Evolutionary conservation across 2,113 vertebrate genomes (phyloP), one percentile per base, ranked within the genome.

Genomic region (Ictidomys tridecemlineatus): DNA sequence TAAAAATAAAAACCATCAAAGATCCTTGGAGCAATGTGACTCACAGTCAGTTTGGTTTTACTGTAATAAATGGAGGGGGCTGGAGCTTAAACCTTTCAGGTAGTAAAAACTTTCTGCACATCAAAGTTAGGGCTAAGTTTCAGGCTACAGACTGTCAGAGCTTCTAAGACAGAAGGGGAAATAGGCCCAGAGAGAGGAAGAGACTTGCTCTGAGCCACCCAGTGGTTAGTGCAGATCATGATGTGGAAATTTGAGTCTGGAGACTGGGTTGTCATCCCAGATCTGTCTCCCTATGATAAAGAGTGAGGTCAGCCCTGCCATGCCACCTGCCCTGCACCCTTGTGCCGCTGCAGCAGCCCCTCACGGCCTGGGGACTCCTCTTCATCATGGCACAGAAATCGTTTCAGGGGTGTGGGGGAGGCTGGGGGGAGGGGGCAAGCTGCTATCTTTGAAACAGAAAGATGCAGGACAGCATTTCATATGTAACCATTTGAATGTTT

Each of bases 331-430:
- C 73, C 77, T 85, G 34, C 96, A 98, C 97, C 97, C 65, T 91
- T 53, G 97, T 89, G 84, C 91, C 56, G 5, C 97, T 42, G 98
- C 95, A 32, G 97, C 98, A 97, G 92, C 96, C 97, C 97, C 97
- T 97, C 97, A 95, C 58, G 1, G 96, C 90, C 97, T 97, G 98
- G 98, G 94, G 98, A 96, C 97, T 98, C 96, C 97, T 99, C 97
- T 98, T 99, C 98, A 99, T 98, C 98, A 97, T 98, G 98, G 98
- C 98, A 98, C 98, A 98, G 98, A 98, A 98, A 98, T 98, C 89
- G 97, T 98, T 98, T 84, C 96, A 97, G 97, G 98, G 97, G 92
- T 45, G 76, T 95, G 84, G 79, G 96, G 97, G 53, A 85, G 90
- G 13, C 85, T 97, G 88, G 97, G 98, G 91, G 96, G 97, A 96